These are phyloP conservation scores for Pseudococcus jackbeardsleyi DNA, from an alignment of 2,888 invertebrate species.

Conservation along the genomic window DNA sequence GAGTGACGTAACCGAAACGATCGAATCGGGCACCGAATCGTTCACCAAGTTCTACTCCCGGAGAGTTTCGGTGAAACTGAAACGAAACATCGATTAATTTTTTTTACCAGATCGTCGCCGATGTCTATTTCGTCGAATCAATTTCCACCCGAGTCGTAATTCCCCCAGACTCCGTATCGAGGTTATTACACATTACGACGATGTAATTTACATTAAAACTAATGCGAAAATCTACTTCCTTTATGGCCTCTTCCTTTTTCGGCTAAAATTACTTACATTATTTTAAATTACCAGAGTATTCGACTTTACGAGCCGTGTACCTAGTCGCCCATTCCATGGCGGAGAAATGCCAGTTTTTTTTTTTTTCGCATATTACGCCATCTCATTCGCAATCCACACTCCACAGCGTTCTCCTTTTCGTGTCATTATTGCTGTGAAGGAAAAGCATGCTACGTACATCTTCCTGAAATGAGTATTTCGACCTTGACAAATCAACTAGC, in stretches of 20 bases:
- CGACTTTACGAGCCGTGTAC: background rate
- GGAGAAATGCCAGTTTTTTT: constrained; percentile 16
- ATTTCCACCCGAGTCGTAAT: background rate
- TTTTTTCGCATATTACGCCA: background rate
- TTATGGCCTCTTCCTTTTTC: constrained; percentile 6
- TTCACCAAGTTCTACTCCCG: background rate
- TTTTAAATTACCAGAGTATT: background rate
- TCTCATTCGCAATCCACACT: background rate
- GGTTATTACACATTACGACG: background rate
- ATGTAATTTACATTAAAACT: constrained; percentile 10
- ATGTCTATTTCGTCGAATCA: background rate
- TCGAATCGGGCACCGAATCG: background rate
- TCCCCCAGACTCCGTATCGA: background rate
- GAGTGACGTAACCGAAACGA: constrained; percentile 16
- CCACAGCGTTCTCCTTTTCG: background rate
- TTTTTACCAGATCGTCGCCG: background rate
- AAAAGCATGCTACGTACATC: background rate
- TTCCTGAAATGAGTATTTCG: background rate
- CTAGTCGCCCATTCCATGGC: background rate
- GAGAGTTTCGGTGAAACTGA: background rate
- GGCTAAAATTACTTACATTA: background rate
- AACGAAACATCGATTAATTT: background rate
- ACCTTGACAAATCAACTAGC: background rate
- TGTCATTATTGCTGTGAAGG: background rate
- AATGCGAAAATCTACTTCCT: constrained; percentile 38